Conservation (phyloP, 2,113 vertebrate genomes). For the Nicator chloris region DNA sequence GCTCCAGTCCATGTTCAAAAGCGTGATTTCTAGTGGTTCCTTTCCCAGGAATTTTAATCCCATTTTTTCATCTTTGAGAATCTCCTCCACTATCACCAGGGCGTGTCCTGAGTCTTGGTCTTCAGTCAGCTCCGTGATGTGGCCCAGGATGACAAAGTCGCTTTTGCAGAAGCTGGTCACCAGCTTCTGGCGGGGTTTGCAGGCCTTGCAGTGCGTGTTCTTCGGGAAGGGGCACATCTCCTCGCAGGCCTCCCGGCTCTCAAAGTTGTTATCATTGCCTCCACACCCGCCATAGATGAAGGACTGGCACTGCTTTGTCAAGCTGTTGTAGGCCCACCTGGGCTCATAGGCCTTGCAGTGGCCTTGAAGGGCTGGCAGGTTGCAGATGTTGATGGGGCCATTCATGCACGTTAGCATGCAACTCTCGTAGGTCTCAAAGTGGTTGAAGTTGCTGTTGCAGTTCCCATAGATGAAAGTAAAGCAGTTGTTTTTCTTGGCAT, state of each 20-base stretch:
- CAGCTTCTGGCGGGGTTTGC: slow-evolving; percentile 89
- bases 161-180: slow-evolving; percentile 96
- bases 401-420: slow-evolving; percentile 90
- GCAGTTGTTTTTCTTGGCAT: slow-evolving; percentile 90
- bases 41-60: slow-evolving; percentile 91
- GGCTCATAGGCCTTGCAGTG: slow-evolving; percentile 92
- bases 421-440: slow-evolving; percentile 84
- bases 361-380: slow-evolving; percentile 86
- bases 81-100: slow-evolving; percentile 89
- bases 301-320: slow-evolving; percentile 84
- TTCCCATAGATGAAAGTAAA: slow-evolving; percentile 84
- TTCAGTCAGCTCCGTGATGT: slow-evolving; percentile 85
- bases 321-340: slow-evolving; percentile 90
- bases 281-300: slow-evolving; percentile 94
- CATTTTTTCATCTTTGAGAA: slow-evolving; percentile 98
- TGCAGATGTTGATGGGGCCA: slow-evolving; percentile 81
- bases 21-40: slow-evolving; percentile 91
- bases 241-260: slow-evolving; percentile 89
- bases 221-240: slow-evolving; percentile 90
- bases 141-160: slow-evolving; percentile 92
- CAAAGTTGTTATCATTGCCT: slow-evolving; percentile 96
- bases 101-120: slow-evolving; percentile 87
- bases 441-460: slow-evolving; percentile 82
- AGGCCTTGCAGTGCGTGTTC: slow-evolving; percentile 85
- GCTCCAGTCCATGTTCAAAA: slow-evolving; percentile 93